Evolutionary conservation across 2,797 vertebrate genomes (phyloP), one percentile per base, ranked within the genome.

Genomic region (Botia almorhae): DNA sequence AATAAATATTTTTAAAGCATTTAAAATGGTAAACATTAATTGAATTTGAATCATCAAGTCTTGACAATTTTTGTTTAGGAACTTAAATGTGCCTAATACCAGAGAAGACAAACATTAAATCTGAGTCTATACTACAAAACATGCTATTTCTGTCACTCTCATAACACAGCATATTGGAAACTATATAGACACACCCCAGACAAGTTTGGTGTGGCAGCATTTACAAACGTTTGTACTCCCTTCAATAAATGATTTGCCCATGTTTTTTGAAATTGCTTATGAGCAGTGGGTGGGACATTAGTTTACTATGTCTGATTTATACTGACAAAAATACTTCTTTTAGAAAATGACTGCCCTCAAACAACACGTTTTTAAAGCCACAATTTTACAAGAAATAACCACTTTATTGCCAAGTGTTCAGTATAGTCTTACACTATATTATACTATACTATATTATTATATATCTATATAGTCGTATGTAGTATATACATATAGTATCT

Each of bases 191-290:
- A 69, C 69, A 4, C 81, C 75, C 70, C 51, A 79, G 76, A 79
- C 76, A 56, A 26, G 17, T 61, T 53, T 63, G 58, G 39, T n/a
- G 43, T 75, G 73, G 73, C 43, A 60, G 76, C 39, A 39, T 69
- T 74, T 69, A 74, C 63, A 78, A 68, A 74, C 48, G 69, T 77
- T 74, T 74, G 75, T 68, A 61, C 43, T 69, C 64, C 48, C 75
- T 56, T 68, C 36, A 33, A 56, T 79, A 83, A 79, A 79, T 55
- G 21, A 70, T 69, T 50, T 67, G 21, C 26, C 48, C 33, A 7
- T 8, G 10, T 55, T 67, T 78, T 50, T 61, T 67, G 5, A 72
- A 73, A 1, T 11, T 17, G 21, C 53, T 46, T 14, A 51, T 78
- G 33, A 72, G 21, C 36, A 51, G 51, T 61, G 74, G 69, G 36